These are phyloP conservation scores for Lochmaea capreae DNA, from an alignment of 2,888 invertebrate genomes.

Conservation along the genomic window DNA sequence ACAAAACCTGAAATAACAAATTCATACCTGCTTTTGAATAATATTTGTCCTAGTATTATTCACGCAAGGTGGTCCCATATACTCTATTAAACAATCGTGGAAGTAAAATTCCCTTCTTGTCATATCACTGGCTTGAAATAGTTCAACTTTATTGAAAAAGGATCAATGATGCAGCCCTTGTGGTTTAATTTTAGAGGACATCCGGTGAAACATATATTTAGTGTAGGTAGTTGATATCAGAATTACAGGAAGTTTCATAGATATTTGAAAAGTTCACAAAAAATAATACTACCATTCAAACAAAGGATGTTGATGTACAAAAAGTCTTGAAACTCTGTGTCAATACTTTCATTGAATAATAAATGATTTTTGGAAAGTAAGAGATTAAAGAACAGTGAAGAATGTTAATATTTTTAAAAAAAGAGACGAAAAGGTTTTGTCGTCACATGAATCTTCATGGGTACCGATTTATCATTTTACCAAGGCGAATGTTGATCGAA, in stretches of 20 bases:
- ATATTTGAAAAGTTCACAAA: no score
- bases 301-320: not conserved
- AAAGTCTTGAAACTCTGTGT: not conserved
- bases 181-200: no score
- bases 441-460: slow-evolving; percentile 77
- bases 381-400: not conserved
- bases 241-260: not conserved
- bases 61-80: no score
- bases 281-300: not conserved
- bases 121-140: no score
- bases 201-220: not conserved
- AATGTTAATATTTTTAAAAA: slow-evolving; percentile 34
- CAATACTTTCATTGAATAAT: not conserved
- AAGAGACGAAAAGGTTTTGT: slow-evolving; percentile 70
- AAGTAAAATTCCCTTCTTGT: no score
- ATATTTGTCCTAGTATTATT: no score
- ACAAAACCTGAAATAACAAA: no score
- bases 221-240: not conserved
- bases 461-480: slow-evolving; percentile 75
- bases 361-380: not conserved
- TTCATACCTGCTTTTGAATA: no score
- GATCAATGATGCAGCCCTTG: no score
- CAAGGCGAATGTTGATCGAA: slow-evolving; percentile 59
- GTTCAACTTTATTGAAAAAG: no score
- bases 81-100: no score